Evolutionary conservation across 1,140 invertebrate genomes (phyloP).

Genomic region (Eumaeus atala): DNA sequence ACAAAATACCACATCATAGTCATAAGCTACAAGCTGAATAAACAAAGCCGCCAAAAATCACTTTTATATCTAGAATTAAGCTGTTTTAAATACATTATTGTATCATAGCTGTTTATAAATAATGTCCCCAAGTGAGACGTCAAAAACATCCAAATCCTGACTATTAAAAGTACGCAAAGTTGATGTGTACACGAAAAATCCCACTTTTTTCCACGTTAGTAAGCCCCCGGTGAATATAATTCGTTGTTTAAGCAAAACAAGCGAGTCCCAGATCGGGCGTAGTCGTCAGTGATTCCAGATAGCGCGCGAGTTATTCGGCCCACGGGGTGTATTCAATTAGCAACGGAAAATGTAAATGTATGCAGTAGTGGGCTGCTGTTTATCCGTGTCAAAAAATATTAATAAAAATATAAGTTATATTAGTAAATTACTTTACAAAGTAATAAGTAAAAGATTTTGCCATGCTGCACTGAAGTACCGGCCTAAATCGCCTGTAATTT

Average conservation of each 20-base stretch:
- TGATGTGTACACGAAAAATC: slow-evolving; percentile 20
- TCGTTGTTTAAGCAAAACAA: slow-evolving; percentile 32
- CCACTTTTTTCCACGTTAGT: slow-evolving; percentile 23
- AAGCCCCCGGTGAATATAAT: slow-evolving; percentile 24
- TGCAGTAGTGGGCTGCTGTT: not conserved
- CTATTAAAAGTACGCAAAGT: slow-evolving; percentile 18
- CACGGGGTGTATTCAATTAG: slow-evolving; percentile 26
- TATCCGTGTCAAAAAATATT: not conserved
- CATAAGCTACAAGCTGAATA: too few species aligned
- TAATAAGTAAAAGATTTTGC: too few species aligned
- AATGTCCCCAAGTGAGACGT: not conserved
- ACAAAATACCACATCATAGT: too few species aligned
- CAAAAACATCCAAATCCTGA: not conserved
- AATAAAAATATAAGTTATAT: slow-evolving; percentile 19
- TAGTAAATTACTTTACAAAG: too few species aligned
- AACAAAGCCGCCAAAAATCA: too few species aligned
- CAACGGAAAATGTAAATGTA: slow-evolving; percentile 4
- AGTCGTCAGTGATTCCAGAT: slow-evolving; percentile 25
- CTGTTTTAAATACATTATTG: too few species aligned
- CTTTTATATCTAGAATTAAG: too few species aligned
- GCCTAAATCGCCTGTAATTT: too few species aligned
- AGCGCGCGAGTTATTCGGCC: slow-evolving; percentile 21
- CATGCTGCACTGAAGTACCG: too few species aligned
- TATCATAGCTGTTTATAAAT: too few species aligned
- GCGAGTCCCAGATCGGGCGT: slow-evolving; percentile 21